Evolutionary conservation across 2,797 vertebrate genomes (phyloP), one percentile per base, ranked within the genome.

Genomic region (Phoeniculus purpureus): DNA sequence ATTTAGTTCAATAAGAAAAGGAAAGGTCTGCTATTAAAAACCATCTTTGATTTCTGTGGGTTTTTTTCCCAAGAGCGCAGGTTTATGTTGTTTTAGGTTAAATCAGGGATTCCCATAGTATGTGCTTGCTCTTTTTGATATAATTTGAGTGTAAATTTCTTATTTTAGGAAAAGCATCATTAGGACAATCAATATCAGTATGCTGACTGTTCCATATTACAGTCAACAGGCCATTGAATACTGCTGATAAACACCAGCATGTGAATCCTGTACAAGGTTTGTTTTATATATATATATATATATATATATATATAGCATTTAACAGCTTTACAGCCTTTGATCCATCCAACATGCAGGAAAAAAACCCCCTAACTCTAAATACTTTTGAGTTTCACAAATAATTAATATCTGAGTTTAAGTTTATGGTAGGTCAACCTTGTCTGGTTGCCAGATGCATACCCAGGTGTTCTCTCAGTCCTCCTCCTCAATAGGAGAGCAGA

Each of bases 301-400:
- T n/a, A n/a, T n/a, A n/a, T n/a, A 31, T 6, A n/a, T 32, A n/a
- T 27, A 4, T 3, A 19, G 11, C 2, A 2, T 72, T 82, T 51
- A 25, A 43, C 3, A 61, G 8, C 5, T 84, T 86, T 59, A 27
- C 31, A 59, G 12, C 3, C 23, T 50, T 58, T n/a, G 7, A 5
- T 71, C n/a, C 32, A 10, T 17, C 37, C 12, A 47, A 27, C 5
- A 3, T 12, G 50, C 34, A 4, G 3, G 25, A 61, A 61, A 60
- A 34, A 10, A 52, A 26, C 23, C 22, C 25, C 26, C 6, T 9
- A 8, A n/a, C 8, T n/a, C n/a, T n/a, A n/a, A 55, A 6, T 6
- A 12, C 0, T 9, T 26, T 3, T 0, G 1, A 73, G 10, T 51
- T 88, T 62, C 22, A 70, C 6, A 73, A 47, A 18, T 59, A 21